These are phyloP conservation scores for Lonchura striata DNA, from an alignment of 2,113 vertebrate species.

Conservation along the genomic window DNA sequence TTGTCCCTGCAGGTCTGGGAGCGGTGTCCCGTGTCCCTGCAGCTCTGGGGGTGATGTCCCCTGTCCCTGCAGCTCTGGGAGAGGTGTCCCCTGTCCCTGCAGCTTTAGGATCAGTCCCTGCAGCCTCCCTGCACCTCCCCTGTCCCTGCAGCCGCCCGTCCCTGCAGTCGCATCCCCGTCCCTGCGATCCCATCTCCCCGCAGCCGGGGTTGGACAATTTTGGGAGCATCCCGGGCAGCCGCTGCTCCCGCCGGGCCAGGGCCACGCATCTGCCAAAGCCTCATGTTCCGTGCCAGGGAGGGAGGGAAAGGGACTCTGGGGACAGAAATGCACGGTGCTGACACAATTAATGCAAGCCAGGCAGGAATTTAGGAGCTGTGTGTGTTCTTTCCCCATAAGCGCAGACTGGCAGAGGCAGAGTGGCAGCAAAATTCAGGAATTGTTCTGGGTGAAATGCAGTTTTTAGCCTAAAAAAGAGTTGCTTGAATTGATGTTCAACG, in stretches of 20 bases:
- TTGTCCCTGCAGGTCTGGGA: too few relatives aligned
- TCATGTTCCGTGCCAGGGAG: neutral
- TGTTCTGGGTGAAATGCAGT: rapidly evolving
- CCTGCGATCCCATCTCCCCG: neutral
- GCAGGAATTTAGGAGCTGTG: rapidly evolving
- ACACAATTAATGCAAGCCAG: neutral
- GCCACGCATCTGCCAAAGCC: neutral
- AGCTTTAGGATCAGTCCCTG: neutral
- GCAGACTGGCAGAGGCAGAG: neutral
- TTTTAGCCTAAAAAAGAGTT: rapidly evolving
- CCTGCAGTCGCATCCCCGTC: neutral
- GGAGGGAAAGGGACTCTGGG: neutral
- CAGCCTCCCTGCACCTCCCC: neutral
- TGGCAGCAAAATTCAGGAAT: neutral
- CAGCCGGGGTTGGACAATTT: neutral
- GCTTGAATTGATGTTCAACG: rapidly evolving
- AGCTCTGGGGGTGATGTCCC: rapidly evolving
- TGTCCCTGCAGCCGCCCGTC: neutral
- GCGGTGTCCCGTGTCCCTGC: rapidly evolving
- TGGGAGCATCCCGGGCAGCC: neutral
- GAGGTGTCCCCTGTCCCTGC: rapidly evolving
- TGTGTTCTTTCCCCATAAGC: neutral
- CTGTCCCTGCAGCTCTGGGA: neutral
- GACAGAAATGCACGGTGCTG: neutral
- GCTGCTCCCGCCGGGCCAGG: neutral